phyloP scores from a whole-genome alignment of 2,888 invertebrate genomes.

The Dioctria linearis region DNA sequence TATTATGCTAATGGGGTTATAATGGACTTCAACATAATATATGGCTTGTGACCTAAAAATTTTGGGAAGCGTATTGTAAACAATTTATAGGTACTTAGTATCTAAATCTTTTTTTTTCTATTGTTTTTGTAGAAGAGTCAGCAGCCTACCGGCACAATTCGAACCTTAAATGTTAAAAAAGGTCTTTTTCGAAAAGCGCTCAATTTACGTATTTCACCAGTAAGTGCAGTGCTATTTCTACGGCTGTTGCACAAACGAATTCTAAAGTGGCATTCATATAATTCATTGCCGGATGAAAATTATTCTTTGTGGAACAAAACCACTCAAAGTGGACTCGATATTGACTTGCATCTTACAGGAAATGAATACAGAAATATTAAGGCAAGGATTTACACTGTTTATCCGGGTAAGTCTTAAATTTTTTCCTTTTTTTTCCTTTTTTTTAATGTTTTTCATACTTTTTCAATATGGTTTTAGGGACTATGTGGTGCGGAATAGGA shows the following conservation, averaged over 20 bases:
- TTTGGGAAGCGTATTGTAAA: no score
- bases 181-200: not conserved
- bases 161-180: not conserved
- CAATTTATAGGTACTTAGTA: not conserved
- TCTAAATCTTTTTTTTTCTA: not conserved
- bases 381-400: slow-evolving; percentile 32
- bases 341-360: slow-evolving; percentile 34
- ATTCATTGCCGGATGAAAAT: not conserved
- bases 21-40: no score
- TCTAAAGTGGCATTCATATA: not conserved
- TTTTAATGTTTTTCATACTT: not conserved
- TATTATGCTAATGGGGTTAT: no score
- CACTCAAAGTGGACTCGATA: slow-evolving; percentile 58
- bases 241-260: slow-evolving; percentile 12
- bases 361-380: slow-evolving; percentile 23
- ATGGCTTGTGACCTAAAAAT: no score
- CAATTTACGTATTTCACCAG: not conserved
- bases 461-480: slow-evolving; percentile 71
- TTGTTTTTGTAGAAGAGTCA: not conserved
- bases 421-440: no score
- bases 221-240: slow-evolving; percentile 12
- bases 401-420: slow-evolving; percentile 51
- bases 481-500: slow-evolving; percentile 83
- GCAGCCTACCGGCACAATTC: not conserved
- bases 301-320: slow-evolving; percentile 41